phyloP scores from a whole-genome alignment of 2,113 vertebrate genomes.

The Ptyas mucosa region DNA sequence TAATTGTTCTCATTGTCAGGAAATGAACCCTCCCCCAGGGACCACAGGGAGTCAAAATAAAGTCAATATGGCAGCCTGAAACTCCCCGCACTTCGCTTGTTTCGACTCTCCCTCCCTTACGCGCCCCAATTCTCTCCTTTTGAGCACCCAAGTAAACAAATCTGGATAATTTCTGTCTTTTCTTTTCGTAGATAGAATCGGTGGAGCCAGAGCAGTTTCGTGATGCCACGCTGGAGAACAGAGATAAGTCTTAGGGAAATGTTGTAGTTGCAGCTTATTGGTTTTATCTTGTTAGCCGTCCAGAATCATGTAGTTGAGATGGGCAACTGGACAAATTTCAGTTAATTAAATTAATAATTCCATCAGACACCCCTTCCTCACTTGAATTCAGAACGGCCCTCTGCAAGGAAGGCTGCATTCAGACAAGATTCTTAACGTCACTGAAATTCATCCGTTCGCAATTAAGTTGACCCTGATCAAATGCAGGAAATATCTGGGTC shows the following conservation, averaged over 20 bases:
- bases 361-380: neutral
- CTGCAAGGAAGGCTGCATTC: neutral
- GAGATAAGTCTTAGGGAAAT: neutral
- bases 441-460: neutral
- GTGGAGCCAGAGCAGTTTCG: constrained; percentile 73
- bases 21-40: too few relatives aligned
- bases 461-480: neutral
- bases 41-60: neutral
- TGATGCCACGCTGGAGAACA: constrained; percentile 70
- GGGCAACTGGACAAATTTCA: neutral
- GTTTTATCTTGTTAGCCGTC: neutral
- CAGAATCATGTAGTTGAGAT: neutral
- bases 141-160: neutral
- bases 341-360: neutral
- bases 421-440: neutral
- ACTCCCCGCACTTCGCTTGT: neutral
- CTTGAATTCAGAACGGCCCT: neutral
- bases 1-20: too few relatives aligned
- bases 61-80: neutral
- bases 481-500: neutral
- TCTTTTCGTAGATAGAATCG: constrained; percentile 58
- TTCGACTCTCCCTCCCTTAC: neutral
- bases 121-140: neutral
- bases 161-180: neutral
- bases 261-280: neutral